Evolutionary conservation across 2,888 invertebrate species (phyloP), one percentile per base, ranked within the genome.

Genomic region (Macrosiphum euphorbiae): DNA sequence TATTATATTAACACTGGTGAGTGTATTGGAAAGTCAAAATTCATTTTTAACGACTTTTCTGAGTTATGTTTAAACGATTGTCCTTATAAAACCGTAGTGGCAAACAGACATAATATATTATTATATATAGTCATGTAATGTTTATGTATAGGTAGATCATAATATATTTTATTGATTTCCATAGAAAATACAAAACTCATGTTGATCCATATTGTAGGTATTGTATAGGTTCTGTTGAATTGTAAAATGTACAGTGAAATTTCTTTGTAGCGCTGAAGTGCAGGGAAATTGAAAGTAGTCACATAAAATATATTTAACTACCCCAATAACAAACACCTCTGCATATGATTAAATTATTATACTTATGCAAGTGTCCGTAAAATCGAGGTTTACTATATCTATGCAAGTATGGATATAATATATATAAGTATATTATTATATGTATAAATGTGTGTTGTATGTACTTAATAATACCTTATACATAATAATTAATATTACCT

Each of bases 31-130:
- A 78, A 35, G 78, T 20, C 78, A 78, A 78, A 78, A 78, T 35
- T 35, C 35, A 78, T 78, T 78, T 78, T 78, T 78, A 52, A 88
- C 88, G 52, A 88, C 50, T n/a, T 13, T 50, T n/a, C n/a, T n/a
- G 87, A 87, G 50, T 50, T 87, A 87, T 88, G 35, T 52, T 52
- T 52, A 88, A 88, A 88, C 35, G 52, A 88, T 88, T 88, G 52
- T 35, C 35, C 78, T 35, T 35, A 7, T 78, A 78, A 78, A 78
- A 78, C 8, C 20, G 8, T 78, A 35, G 20, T 78, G 78, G 35
- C 35, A 78, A 78, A 78, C 35, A 78, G 35, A 78, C 20, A 78
- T 41, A 78, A 44, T 44, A 44, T 41, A 35, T 78, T 78, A 35
- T 78, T 78, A 78, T 35, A 78, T 35, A 78, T 35, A 78, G 78